Percentiles rank a stretch among this genome's conserved stretches.
Conservation (phyloP, 2,888 invertebrate genomes). For the Limnephilus lunatus region DNA sequence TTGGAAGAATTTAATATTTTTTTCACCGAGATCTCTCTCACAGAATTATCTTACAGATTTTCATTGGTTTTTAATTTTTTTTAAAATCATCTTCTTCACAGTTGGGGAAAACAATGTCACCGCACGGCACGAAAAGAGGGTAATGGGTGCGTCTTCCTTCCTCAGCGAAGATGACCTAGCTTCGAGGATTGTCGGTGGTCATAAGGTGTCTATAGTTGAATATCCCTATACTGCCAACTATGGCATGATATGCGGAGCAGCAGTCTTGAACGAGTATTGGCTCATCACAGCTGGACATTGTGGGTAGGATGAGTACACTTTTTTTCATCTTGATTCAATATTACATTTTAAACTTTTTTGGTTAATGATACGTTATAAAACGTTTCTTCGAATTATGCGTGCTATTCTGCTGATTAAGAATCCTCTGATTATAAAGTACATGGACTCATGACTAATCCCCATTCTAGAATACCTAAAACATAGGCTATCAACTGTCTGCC, state of each 20-base stretch:
- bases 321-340: background rate
- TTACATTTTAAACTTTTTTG: background rate
- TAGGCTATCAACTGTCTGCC: no score
- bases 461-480: no score
- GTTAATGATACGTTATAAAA: background rate
- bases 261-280: constrained; percentile 73
- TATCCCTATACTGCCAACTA: constrained; percentile 75
- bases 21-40: background rate
- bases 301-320: constrained; percentile 71
- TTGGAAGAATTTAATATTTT: background rate
- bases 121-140: background rate
- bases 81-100: background rate
- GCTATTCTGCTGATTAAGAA: no score
- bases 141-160: background rate
- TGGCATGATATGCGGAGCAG: constrained; percentile 74
- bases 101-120: background rate
- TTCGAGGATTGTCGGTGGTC: constrained; percentile 73
- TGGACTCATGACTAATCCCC: no score
- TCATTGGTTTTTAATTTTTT: background rate
- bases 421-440: no score
- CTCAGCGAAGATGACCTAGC: background rate
- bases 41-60: background rate
- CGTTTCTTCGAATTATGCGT: no score
- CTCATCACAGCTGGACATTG: constrained; percentile 75
- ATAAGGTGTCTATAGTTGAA: constrained; percentile 72